Conservation (phyloP, 1,140 invertebrate species). For the Marisa cornuarietis region DNA sequence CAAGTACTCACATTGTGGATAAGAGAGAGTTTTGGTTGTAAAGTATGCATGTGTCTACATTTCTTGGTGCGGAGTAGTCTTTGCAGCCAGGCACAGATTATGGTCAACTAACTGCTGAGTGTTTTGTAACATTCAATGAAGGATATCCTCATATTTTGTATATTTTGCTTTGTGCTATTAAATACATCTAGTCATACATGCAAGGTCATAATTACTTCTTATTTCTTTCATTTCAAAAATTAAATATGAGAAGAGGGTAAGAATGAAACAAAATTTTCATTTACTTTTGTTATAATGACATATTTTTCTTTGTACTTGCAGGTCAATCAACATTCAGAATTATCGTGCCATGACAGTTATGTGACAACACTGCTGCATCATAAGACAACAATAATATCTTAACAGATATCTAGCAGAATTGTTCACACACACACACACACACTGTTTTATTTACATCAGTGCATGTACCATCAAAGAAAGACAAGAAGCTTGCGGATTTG, state of each 20-base stretch:
- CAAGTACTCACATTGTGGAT: no score
- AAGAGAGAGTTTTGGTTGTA: no score
- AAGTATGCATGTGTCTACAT: no score
- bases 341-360: slow-evolving; percentile 49
- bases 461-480: no score
- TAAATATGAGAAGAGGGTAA: neutral
- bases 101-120: neutral
- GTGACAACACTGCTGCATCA: neutral
- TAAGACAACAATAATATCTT: no score
- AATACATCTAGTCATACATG: neutral
- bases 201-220: neutral
- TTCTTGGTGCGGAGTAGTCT: neutral
- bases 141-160: neutral
- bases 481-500: no score
- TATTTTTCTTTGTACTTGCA: slow-evolving; percentile 39
- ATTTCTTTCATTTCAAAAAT: neutral
- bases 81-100: neutral
- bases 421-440: no score
- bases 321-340: slow-evolving; percentile 51
- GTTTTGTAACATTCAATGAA: neutral
- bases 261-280: neutral
- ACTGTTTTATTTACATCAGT: no score
- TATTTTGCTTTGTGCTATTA: neutral
- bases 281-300: neutral
- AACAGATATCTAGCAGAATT: no score